phyloP scores from a whole-genome alignment of 2,888 invertebrate genomes.

The Eudasyphora cyanicolor region DNA sequence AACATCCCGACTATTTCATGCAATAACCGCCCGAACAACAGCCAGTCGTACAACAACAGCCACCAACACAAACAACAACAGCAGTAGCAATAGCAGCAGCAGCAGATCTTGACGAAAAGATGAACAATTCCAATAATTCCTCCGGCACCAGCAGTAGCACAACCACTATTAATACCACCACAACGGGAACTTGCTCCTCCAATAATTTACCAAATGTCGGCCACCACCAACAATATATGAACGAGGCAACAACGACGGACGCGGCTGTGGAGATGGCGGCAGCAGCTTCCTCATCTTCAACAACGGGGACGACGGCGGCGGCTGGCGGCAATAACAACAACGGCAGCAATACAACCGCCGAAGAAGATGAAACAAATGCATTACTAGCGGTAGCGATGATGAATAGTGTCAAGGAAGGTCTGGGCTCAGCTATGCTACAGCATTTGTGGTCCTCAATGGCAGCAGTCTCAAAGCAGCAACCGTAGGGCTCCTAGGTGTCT shows the following conservation, averaged over 20 bases:
- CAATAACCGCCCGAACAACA: conserved; percentile 84
- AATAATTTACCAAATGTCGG: conserved; percentile 42
- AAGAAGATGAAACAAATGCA: conserved; percentile 27
- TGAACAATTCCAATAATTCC: conserved; percentile 42
- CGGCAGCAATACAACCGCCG: conserved; percentile 62
- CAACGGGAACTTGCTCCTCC: conserved; percentile 51
- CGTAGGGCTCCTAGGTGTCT: conserved; percentile 43
- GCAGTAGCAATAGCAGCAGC: conserved; percentile 54
- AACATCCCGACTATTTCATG: conserved; percentile 98
- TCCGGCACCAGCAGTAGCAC: conserved; percentile 25
- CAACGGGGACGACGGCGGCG: conserved; percentile 31
- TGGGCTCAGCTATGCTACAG: conserved; percentile 64
- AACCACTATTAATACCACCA: conserved; percentile 56
- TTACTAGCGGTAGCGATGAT: conserved; percentile 30
- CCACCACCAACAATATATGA: conserved; percentile 33
- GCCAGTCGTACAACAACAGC: conserved; percentile 26
- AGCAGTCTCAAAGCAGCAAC: conserved; percentile 59
- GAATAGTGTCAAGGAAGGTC: conserved; percentile 28
- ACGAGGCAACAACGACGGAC: conserved; percentile 68
- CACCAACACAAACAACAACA: conserved; percentile 53
- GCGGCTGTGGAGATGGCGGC: conserved; percentile 70
- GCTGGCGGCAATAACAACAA: conserved; percentile 67
- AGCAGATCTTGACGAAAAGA: conserved; percentile 42
- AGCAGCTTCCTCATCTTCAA: conserved; percentile 70
- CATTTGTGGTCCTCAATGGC: conserved; percentile 62